A percentile compares a stretch with the other conserved stretches of the same genome.
Evolutionary conservation across 1,140 invertebrate species (phyloP).

Genomic region (Apolygus lucorum): DNA sequence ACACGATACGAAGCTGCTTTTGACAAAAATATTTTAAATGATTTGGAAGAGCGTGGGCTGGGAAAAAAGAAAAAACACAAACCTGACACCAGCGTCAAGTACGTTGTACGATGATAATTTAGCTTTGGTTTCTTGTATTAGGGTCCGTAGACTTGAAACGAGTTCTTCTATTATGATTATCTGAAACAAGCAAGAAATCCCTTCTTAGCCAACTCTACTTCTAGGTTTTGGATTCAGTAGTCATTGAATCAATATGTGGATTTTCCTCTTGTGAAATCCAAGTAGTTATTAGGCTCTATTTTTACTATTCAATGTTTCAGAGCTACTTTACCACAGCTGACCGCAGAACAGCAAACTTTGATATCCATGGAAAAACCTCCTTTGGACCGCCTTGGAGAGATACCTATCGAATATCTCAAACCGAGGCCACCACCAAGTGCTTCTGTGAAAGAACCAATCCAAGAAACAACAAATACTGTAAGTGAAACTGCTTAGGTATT

Average conservation of each 20-base stretch:
- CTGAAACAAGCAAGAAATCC: neutral
- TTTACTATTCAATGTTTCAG: neutral
- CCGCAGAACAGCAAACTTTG: neutral
- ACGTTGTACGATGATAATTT: neutral
- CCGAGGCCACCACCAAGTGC: neutral
- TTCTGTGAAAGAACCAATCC: neutral
- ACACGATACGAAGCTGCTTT: slow-evolving; percentile 8
- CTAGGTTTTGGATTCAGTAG: no score
- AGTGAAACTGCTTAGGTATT: no score
- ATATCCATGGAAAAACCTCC: slow-evolving; percentile 25
- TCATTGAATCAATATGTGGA: no score
- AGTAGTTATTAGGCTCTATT: no score
- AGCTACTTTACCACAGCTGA: neutral
- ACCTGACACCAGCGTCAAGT: neutral
- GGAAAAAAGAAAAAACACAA: neutral
- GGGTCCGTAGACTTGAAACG: neutral
- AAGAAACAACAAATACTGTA: neutral
- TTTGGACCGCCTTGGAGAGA: slow-evolving; percentile 19
- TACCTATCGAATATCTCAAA: slow-evolving; percentile 17
- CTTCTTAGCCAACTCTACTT: no score
- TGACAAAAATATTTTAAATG: neutral
- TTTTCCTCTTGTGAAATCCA: neutral
- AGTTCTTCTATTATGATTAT: neutral
- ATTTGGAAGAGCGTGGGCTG: neutral
- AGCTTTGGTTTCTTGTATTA: neutral